Percentiles rank a stretch among this genome's conserved stretches.
Evolutionary conservation across 2,888 invertebrate genomes (phyloP).

Genomic region (Agrotis puta): DNA sequence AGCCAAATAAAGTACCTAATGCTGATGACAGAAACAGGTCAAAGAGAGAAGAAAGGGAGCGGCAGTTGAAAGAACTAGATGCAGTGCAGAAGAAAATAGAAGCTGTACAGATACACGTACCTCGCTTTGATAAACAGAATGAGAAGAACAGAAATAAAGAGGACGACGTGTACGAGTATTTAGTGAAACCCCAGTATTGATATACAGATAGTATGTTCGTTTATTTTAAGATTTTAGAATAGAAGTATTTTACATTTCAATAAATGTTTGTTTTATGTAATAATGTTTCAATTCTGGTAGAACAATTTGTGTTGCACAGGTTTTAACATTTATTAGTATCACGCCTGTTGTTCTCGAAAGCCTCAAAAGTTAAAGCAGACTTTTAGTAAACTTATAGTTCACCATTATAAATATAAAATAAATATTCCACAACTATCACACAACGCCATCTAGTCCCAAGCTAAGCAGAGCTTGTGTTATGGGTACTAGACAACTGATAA

Average conservation of each 20-base stretch:
- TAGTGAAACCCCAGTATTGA: neutral
- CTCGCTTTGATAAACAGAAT: slow-evolving; percentile 9
- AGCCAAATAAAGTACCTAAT: slow-evolving; percentile 18
- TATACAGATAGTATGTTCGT: slow-evolving; percentile 22
- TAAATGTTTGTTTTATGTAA: slow-evolving; percentile 23
- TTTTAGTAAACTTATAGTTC: too few species aligned
- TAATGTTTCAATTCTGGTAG: neutral
- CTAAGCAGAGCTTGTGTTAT: too few species aligned
- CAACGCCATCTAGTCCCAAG: too few species aligned
- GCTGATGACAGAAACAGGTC: slow-evolving; percentile 9
- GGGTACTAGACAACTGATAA: too few species aligned
- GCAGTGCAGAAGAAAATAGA: slow-evolving; percentile 72
- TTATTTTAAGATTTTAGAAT: slow-evolving; percentile 51
- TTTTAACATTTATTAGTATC: neutral
- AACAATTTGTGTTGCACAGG: neutral
- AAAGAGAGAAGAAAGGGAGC: slow-evolving; percentile 65
- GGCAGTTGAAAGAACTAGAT: slow-evolving; percentile 70
- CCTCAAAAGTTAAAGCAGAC: too few species aligned
- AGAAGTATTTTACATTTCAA: slow-evolving; percentile 35
- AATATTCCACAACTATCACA: too few species aligned
- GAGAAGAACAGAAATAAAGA: neutral
- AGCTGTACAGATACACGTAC: slow-evolving; percentile 54
- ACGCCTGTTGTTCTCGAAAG: too few species aligned
- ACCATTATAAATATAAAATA: too few species aligned
- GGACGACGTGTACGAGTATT: neutral